Evolutionary conservation across 2,797 vertebrate genomes (phyloP), one percentile per base, ranked within the genome.

Genomic region (Clarias platycephalus): DNA sequence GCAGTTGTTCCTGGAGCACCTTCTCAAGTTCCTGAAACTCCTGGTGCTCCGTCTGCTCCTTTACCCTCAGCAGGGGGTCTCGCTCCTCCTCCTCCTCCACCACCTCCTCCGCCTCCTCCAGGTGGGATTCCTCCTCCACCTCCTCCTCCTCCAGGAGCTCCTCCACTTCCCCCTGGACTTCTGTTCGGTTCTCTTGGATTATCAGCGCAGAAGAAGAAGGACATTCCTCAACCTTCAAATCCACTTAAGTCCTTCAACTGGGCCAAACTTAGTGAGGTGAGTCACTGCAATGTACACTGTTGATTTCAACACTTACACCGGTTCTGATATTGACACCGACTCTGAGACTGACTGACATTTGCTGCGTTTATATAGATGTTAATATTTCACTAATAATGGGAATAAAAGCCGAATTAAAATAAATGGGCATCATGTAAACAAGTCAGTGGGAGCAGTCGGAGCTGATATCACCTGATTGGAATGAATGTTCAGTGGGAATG

Each of bases 191-290:
- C 94, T 0, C 93, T 93, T 0, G 96, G 95, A n/a, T 94, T 93
- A 22, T 88, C 91, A 5, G 83, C 87, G 6, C 90, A 95, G 58
- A 96, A 95, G 91, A 96, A 94, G 93, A 96, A 96, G 88, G 96
- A 94, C 89, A 95, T 96, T 86, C 96, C 96, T 49, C 96, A 96
- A 87, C 95, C 96, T 0, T 93, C 93, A 0, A 96, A 96, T 0
- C 95, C 96, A 4, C 95, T 97, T 72, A 97, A 97, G 83, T 96
- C 96, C 77, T 97, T 97, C 93, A 97, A 97, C 92, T 97, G 96
- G 96, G 94, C 93, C 78, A 97, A 97, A 90, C 91, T 97, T 67
- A 90, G 94, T 18, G 96, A 97, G 95, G 96, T 96, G 89, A 94
- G 92, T 74, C 15, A 2, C 28, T 16, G 13, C 13, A 1, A 64